Base-by-base conservation (phyloP, 2,113 vertebrate genomes). In the Cepphus grylle region DNA sequence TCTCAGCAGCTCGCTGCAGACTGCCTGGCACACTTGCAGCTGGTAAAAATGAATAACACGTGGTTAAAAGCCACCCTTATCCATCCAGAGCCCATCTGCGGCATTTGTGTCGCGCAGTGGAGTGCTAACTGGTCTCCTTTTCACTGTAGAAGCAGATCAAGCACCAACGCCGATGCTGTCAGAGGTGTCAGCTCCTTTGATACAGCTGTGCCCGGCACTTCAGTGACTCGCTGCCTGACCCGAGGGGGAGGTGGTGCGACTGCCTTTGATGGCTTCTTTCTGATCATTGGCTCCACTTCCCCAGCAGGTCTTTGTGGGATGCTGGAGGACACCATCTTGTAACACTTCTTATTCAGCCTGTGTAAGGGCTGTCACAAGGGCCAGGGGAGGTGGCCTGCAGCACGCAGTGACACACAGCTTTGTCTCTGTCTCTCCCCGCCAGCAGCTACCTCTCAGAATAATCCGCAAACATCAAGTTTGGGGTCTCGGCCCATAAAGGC, bases 391-490 rank as follows among this genome's bases (percentile, higher is more conserved):
- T 94, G 86, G 93, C 62, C 89, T 81, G 88, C 91, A 81, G 93
- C 81, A 87, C 5, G 6, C 94, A 32, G 94, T 89, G 95, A 89
- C 93, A 87, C 83, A 58, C 86, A 93, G 91, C 96, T 96, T 95
- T 96, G 96, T 94, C 92, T 96, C 90, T 92, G 83, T 93, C 94
- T 94, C 80, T 87, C 81, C 70, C 58, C 0, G 16, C 59, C 93
- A 92, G 90, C 94, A 95, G 85, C 94, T 79, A 91, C 86, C 86
- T 93, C 96, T 95, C 93, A 69, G 93, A 88, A 82, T 82, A 95
- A 85, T 73, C 95, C 7, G 0, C 89, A 90, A 96, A 91, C 81
- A 82, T 67, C 26, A 26, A 72, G 89, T 94, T 95, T 85, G 95
- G 95, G 92, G 86, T 67, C 89, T 73, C 5, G 1, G n/a, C 15